Conservation (phyloP, 1,140 invertebrate genomes). For the Aphidius gifuensis region DNA sequence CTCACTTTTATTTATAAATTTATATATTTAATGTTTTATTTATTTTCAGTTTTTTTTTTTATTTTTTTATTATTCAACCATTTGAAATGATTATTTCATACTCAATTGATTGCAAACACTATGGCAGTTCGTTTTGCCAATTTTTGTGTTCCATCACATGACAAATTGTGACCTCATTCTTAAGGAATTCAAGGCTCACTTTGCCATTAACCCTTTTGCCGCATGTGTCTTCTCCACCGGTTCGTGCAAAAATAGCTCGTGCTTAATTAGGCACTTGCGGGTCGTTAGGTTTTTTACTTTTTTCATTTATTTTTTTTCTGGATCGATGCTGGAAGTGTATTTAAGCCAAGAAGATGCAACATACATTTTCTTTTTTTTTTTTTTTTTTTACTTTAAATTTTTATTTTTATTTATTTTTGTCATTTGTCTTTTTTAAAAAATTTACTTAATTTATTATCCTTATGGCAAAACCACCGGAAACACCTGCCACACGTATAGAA, state of each 20-base stretch:
- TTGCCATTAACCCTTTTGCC: constrained; percentile 6
- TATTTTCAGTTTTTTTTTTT: constrained; percentile 8
- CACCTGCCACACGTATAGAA: too few species aligned
- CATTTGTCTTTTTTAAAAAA: too few species aligned
- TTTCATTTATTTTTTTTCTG: not conserved
- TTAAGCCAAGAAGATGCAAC: not conserved
- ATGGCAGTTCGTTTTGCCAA: constrained; percentile 22
- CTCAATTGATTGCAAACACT: constrained; percentile 1
- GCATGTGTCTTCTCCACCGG: constrained; percentile 5
- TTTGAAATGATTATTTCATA: not conserved
- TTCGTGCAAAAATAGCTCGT: constrained; percentile 25
- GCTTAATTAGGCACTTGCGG: constrained; percentile 29
- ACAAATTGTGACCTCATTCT: constrained; percentile 49
- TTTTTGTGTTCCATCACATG: constrained; percentile 36
- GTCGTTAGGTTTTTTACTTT: constrained; percentile 16
- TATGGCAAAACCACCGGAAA: too few species aligned
- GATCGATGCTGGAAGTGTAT: not conserved
- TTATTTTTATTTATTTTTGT: too few species aligned
- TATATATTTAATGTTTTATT: not conserved
- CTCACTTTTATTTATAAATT: not conserved
- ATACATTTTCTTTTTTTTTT: too few species aligned
- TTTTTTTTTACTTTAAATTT: too few species aligned
- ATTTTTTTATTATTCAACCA: constrained; percentile 8
- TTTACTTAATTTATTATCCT: too few species aligned
- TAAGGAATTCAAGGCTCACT: constrained; percentile 22